These are phyloP conservation scores for Tethya wilhelma DNA, from an alignment of 37 sponge, comb jelly and placozoan species.

Conservation along the genomic window DNA sequence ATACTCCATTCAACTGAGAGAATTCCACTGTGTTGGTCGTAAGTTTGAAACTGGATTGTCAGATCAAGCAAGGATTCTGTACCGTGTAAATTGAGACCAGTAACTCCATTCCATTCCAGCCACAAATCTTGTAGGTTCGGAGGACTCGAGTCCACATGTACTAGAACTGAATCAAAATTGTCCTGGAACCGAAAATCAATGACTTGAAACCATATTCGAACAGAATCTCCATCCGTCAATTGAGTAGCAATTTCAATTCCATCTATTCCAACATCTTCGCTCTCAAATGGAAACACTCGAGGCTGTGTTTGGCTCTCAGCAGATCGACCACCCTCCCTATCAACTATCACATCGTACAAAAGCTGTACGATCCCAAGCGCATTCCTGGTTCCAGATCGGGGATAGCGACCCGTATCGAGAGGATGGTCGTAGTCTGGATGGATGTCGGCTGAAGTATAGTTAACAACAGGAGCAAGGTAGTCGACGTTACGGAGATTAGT, in stretches of 20 bases:
- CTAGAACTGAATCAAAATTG: conserved; percentile 43
- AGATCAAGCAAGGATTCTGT: conserved; percentile 46
- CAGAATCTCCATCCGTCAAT: conserved; percentile 67
- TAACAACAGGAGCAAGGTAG: conserved; percentile 70
- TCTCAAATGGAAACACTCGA: conserved; percentile 6
- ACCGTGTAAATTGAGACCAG: conserved; percentile 39
- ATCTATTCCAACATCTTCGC: conserved; percentile 51
- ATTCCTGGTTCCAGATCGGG: conserved; percentile 65
- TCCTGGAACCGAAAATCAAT: conserved; percentile 45
- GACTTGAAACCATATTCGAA: conserved; percentile 73
- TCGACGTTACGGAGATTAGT: conserved; percentile 45
- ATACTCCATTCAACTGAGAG: conserved; percentile 60
- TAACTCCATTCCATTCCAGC: conserved; percentile 43
- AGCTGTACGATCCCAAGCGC: conserved; percentile 64
- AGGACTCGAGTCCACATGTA: conserved; percentile 74
- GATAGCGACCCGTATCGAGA: conserved; percentile 41
- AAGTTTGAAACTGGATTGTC: conserved; percentile 39
- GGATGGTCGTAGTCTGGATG: conserved; percentile 67
- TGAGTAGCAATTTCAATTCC: conserved; percentile 13
- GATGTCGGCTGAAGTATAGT: conserved; percentile 17
- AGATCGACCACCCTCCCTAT: conserved; percentile 40
- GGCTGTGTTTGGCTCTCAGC: conserved; percentile 25
- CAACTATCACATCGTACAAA: conserved; percentile 38
- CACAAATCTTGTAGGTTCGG: conserved; percentile 55
- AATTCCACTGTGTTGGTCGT: conserved; percentile 63